A percentile compares a stretch with the other conserved stretches of the same genome.
Evolutionary conservation across 2,888 invertebrate species (phyloP).

Genomic region (Trilocha varians): DNA sequence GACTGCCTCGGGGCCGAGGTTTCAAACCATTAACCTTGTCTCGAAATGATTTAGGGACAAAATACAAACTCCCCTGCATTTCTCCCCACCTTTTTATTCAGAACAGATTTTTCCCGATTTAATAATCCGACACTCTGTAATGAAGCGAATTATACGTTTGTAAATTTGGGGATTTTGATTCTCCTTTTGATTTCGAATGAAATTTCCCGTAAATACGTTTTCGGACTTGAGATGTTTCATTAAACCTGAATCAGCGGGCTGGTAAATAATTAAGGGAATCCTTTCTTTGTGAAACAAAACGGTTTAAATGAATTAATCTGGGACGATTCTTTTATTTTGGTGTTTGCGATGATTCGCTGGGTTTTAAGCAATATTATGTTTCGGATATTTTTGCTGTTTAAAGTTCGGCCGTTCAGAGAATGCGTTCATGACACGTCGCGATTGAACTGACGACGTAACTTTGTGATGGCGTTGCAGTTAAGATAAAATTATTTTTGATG

Average conservation of each 20-base stretch:
- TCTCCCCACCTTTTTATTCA: constrained; percentile 35
- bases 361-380: too few relatives aligned
- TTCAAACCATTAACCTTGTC: constrained; percentile 69
- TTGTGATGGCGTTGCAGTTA: too few relatives aligned
- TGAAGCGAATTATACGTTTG: constrained; percentile 32
- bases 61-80: constrained; percentile 56
- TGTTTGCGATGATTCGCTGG: neutral
- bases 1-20: constrained; percentile 52
- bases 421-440: too few relatives aligned
- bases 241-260: constrained; percentile 1
- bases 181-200: constrained; percentile 2
- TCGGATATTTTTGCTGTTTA: too few relatives aligned
- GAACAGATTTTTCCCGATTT: constrained; percentile 54
- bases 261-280: constrained; percentile 1
- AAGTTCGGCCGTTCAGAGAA: too few relatives aligned
- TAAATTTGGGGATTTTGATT: constrained; percentile 1
- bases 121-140: constrained; percentile 47
- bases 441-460: too few relatives aligned
- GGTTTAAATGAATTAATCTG: neutral
- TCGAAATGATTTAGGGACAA: constrained; percentile 61
- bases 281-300: neutral
- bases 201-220: constrained; percentile 2
- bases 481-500: too few relatives aligned
- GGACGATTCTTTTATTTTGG: neutral
- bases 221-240: constrained; percentile 2